Conservation (phyloP, 2,888 invertebrate species). For the Harpalus rufipes region DNA sequence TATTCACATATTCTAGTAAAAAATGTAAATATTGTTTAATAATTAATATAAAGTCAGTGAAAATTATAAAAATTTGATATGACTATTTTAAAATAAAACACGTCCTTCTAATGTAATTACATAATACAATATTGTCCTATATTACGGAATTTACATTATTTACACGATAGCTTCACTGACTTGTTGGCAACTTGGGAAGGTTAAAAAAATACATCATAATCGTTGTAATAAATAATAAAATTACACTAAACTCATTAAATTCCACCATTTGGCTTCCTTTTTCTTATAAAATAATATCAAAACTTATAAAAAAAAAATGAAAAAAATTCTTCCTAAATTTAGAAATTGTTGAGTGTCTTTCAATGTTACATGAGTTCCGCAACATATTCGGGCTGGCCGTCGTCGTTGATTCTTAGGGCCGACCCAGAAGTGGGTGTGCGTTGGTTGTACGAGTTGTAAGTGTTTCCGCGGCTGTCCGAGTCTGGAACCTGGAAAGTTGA, state of each 20-base stretch:
- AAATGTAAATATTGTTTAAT: conserved; percentile 26
- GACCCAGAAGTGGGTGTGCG: conserved; percentile 72
- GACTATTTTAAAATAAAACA: not conserved
- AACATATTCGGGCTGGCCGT: conserved; percentile 81
- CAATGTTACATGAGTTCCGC: conserved; percentile 80
- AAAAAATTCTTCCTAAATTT: not conserved
- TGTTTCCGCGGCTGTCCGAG: conserved; percentile 78
- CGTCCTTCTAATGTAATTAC: conserved; percentile 22
- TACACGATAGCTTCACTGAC: not conserved
- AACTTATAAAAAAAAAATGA: not conserved
- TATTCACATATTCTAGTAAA: conserved; percentile 53
- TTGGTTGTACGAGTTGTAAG: conserved; percentile 74
- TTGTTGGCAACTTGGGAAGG: conserved; percentile 7
- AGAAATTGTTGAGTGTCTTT: not conserved
- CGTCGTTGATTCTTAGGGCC: conserved; percentile 79
- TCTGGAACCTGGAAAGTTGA: conserved; percentile 87
- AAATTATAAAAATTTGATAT: conserved; percentile 26
- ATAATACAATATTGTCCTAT: conserved; percentile 36
- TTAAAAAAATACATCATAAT: conserved; percentile 14
- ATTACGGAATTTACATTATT: conserved; percentile 37
- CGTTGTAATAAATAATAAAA: conserved; percentile 37
- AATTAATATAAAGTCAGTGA: conserved; percentile 27
- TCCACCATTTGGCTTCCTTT: not conserved
- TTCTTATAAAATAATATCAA: not conserved
- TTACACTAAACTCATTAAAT: not conserved